Base-by-base conservation (phyloP, 2,888 invertebrate genomes). In the Glaucopsyche alexis region DNA sequence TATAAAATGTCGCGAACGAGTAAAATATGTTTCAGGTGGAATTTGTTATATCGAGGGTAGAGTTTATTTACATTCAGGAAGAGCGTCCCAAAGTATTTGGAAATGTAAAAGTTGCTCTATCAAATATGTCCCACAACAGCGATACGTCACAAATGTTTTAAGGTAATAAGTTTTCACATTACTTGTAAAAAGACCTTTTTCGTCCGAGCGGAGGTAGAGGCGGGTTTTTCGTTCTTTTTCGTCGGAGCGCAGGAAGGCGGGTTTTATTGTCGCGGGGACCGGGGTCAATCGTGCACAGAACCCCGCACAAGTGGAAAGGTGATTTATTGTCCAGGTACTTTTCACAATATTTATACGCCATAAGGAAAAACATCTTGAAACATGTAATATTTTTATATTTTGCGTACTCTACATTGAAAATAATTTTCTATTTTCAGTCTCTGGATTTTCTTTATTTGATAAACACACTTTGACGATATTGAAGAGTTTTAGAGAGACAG, bases 241-340 rank as follows among this genome's bases (percentile, higher is more conserved):
- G 29, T 11, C 47, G 2, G 11, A 13, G 47, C 47, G 47, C 47
- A 11, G 47, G 71, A 71, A 71, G 55, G 55, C 45, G 55, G 55
- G 67, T 72, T 72, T 72, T 72, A 72, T 66, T 52, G 72, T 45
- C 55, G 55, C 52, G 42, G 50, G 67, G 72, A 55, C 67, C 52
- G 42, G 50, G 67, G 72, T 67, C 67, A 67, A 72, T 72, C 50
- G 72, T 29, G 40, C 49, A n/a, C 67, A 67, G 67, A 67, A 52
- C 72, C 67, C 64, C 52, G 67, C 72, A 65, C 67, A 29, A 52
- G 67, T 40, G 40, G 55, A 40, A 42, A 29, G 47, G 66, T 72
- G 72, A 72, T 72, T 72, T 72, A 72, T 69, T 49, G 47, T 47
- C 13, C 69, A 49, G 69, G 69, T 69, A 69, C 47, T 69, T 67